phyloP scores from a whole-genome alignment of 2,113 vertebrate genomes.

The Rhea americana region DNA sequence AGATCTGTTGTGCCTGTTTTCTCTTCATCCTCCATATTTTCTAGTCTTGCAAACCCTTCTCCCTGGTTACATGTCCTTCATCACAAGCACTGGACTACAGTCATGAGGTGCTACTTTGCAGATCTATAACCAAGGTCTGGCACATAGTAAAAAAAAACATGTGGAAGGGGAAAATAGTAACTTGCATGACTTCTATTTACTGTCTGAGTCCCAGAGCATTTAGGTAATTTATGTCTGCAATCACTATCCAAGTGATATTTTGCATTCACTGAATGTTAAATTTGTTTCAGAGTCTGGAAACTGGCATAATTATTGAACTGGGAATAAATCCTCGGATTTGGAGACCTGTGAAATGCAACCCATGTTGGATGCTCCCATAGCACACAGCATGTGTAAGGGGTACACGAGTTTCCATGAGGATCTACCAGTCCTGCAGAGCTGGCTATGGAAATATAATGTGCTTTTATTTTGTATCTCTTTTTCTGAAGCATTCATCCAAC shows the following conservation, averaged over 20 bases:
- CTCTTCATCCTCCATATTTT: neutral
- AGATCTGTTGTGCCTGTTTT: neutral
- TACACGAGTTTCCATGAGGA: neutral
- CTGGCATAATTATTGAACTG: neutral
- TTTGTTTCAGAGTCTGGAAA: neutral
- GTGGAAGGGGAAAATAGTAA: neutral
- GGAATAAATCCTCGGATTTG: neutral
- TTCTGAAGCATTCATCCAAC: neutral
- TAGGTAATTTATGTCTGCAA: neutral
- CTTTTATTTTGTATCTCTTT: neutral
- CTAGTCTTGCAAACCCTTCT: neutral
- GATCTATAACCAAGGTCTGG: neutral
- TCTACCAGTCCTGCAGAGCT: neutral
- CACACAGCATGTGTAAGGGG: fast-evolving
- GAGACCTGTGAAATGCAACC: neutral
- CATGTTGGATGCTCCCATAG: neutral
- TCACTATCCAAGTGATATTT: neutral
- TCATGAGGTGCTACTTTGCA: neutral
- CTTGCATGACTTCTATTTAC: neutral
- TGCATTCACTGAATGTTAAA: neutral
- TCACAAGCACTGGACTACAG: neutral
- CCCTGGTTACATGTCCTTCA: neutral
- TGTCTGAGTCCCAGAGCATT: neutral
- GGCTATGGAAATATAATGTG: neutral
- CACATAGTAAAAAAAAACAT: neutral